Conservation (phyloP, 2,888 invertebrate species). For the Blomia tropicalis region DNA sequence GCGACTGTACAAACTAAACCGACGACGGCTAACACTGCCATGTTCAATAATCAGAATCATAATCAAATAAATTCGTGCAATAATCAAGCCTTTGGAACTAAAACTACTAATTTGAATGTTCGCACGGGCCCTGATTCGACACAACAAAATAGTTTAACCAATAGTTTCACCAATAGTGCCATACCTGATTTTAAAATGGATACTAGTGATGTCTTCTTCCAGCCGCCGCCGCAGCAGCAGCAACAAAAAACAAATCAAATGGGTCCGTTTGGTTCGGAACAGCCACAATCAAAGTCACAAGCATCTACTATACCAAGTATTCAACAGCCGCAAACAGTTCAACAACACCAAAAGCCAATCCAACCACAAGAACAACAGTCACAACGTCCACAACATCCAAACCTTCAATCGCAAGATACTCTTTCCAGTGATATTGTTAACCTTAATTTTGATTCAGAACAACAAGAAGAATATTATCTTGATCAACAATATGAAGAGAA, state of each 20-base stretch:
- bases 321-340: no score
- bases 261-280: not conserved
- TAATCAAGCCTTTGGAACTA: no score
- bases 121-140: not conserved
- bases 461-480: not conserved
- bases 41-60: not conserved
- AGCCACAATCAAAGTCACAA: not conserved
- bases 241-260: no score
- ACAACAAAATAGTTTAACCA: conserved; percentile 16
- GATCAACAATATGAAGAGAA: conserved; percentile 16
- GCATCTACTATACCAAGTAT: no score
- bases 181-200: conserved; percentile 20
- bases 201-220: not conserved
- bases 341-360: not conserved
- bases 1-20: not conserved
- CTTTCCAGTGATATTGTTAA: conserved; percentile 15
- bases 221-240: not conserved
- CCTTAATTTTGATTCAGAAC: not conserved
- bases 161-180: conserved; percentile 23
- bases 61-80: not conserved
- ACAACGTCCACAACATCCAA: not conserved
- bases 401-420: conserved; percentile 7
- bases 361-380: not conserved
- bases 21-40: not conserved
- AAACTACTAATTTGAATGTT: not conserved